A percentile compares a stretch with the other conserved stretches of the same genome.
Evolutionary conservation across 1,140 invertebrate genomes (phyloP).

Genomic region (Cardiocondyla obscurior): DNA sequence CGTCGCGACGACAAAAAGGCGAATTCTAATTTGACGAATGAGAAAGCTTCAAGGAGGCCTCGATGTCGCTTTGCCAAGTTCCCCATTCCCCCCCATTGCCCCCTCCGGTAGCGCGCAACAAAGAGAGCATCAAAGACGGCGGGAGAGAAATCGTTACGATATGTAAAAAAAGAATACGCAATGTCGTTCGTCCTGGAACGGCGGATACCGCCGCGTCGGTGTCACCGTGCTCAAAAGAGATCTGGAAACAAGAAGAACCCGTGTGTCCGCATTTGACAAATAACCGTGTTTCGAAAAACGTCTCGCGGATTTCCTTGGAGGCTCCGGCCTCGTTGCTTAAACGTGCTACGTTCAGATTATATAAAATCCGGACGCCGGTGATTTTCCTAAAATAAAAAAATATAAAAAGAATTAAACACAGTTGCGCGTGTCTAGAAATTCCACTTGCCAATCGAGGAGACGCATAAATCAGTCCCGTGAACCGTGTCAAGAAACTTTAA

Average conservation of each 20-base stretch:
- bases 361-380: neutral
- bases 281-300: conserved; percentile 42
- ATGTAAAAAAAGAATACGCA: conserved; percentile 63
- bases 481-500: neutral
- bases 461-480: neutral
- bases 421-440: neutral
- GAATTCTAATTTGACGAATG: conserved; percentile 81
- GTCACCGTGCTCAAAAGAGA: conserved; percentile 21
- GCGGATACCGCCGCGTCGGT: neutral
- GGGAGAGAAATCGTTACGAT: conserved; percentile 58
- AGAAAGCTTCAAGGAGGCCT: conserved; percentile 78
- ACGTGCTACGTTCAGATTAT: neutral
- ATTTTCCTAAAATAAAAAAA: too few species aligned
- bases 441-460: neutral
- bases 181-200: conserved; percentile 47
- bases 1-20: conserved; percentile 75
- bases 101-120: conserved; percentile 54
- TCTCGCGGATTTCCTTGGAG: conserved; percentile 45
- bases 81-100: neutral
- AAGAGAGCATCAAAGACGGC: conserved; percentile 68
- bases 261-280: conserved; percentile 31
- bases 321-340: neutral
- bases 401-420: neutral
- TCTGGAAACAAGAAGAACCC: conserved; percentile 12
- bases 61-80: conserved; percentile 38